Evolutionary conservation across 2,888 invertebrate genomes (phyloP), one percentile per base, ranked within the genome.

Genomic region (Cacoxenus indagator): DNA sequence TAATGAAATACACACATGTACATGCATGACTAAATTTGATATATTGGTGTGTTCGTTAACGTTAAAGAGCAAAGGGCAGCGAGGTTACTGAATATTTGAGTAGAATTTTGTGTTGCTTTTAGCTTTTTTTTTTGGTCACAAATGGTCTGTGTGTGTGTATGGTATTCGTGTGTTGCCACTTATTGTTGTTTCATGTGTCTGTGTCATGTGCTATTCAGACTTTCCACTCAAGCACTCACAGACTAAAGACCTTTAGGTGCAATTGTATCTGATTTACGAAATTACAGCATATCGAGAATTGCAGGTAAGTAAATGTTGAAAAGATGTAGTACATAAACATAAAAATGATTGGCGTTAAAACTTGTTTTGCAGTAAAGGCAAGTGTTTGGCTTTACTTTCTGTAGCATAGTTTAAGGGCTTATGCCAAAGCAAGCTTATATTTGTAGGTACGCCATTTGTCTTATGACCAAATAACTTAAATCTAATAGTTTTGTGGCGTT

Each of bases 191-290:
- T 17, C 11, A 24, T 8, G n/a, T 24, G 54, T 54, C 26, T 22
- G 54, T 26, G 26, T 11, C 48, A 54, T 26, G 22, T 24, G 54
- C 22, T 14, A 11, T 37, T 37, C 37, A 37, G 14, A 8, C 9
- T 1, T 37, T 37, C 14, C 37, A 31, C 31, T 31, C 5, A 31
- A 9, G 37, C 37, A 37, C 17, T 6, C 48, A 48, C 0, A 17
- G 6, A 51, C 19, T 8, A 22, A 22, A 4, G 4, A 22, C 51
- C 9, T 6, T 8, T 6, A 59, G n/a, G n/a, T 62, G 61, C 61
- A 62, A 62, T 62, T 62, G 45, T 62, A 62, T 11, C n/a, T 62
- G 61, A 62, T 62, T 62, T 62, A 62, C 43, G 45, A 43, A 62
- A 61, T 37, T 14, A 55, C 8, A 17, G 27, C 27, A 26, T 62